phyloP scores from a whole-genome alignment of 2,797 vertebrate species.

The Cichlasoma orientale region DNA sequence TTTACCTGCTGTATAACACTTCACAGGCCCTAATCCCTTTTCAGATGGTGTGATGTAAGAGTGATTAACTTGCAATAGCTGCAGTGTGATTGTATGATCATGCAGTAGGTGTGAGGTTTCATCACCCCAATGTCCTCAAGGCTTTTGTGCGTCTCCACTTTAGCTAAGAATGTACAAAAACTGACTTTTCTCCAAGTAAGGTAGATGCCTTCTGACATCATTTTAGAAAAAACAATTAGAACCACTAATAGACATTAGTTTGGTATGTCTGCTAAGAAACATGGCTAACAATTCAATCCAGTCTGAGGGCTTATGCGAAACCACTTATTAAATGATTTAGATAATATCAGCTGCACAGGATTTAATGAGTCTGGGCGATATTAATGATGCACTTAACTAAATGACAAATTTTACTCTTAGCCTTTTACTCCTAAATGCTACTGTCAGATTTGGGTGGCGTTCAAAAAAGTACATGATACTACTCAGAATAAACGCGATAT shows the following conservation, averaged over 20 bases:
- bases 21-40: constrained; percentile 13
- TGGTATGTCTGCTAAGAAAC: constrained; percentile 6
- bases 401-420: background rate
- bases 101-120: constrained; percentile 30
- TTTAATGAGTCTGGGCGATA: background rate
- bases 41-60: constrained; percentile 30
- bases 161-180: constrained; percentile 21
- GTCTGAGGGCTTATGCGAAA: constrained; percentile 1
- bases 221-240: constrained; percentile 6
- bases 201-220: constrained; percentile 10
- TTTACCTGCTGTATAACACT: constrained; percentile 17
- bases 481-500: background rate
- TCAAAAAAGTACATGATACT: rapidly evolving
- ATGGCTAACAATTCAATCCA: background rate
- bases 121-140: constrained; percentile 20
- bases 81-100: constrained; percentile 48
- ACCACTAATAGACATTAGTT: constrained; percentile 12
- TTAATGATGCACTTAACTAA: background rate
- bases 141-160: constrained; percentile 25
- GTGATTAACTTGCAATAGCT: constrained; percentile 36
- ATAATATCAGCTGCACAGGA: background rate
- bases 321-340: constrained; percentile 5
- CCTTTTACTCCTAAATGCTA: background rate
- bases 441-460: background rate
- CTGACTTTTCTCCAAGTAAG: constrained; percentile 7